Conservation (phyloP, 2,888 invertebrate genomes). For the Neelides folsomi region DNA sequence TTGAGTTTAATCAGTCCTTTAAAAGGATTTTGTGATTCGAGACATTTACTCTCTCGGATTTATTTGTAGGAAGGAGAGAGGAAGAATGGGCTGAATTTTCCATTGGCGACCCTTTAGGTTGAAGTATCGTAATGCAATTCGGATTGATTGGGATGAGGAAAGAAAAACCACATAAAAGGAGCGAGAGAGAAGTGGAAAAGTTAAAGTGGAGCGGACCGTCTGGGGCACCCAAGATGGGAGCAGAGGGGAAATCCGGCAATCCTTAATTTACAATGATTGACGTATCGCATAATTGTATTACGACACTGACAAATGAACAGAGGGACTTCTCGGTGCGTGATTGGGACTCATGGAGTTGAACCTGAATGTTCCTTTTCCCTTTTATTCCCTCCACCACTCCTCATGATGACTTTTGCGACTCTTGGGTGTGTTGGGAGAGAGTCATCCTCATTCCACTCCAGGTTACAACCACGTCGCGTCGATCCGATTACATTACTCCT, state of each 20-base stretch:
- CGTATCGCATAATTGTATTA: slow-evolving; percentile 18
- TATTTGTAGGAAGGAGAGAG: no score
- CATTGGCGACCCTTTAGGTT: no score
- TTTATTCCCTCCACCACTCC: slow-evolving; percentile 1
- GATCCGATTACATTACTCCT: background rate
- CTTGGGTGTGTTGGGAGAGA: background rate
- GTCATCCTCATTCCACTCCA: background rate
- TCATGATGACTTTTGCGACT: slow-evolving; percentile 11
- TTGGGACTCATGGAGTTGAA: slow-evolving; percentile 9
- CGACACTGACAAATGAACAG: slow-evolving; percentile 18
- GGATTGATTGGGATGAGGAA: no score
- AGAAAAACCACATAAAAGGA: no score
- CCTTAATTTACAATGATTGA: slow-evolving; percentile 19
- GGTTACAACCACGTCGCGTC: background rate
- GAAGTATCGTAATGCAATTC: no score
- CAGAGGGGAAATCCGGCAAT: slow-evolving; percentile 6
- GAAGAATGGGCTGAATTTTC: no score
- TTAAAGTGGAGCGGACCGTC: background rate
- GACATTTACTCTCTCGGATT: no score
- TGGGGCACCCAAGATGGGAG: background rate
- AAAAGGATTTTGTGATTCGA: no score
- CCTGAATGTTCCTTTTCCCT: background rate
- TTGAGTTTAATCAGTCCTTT: no score
- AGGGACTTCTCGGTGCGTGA: slow-evolving; percentile 14
- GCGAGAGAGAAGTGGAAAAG: no score